Evolutionary conservation across 2,888 invertebrate species (phyloP).

Genomic region (Spilosoma lubricipeda): DNA sequence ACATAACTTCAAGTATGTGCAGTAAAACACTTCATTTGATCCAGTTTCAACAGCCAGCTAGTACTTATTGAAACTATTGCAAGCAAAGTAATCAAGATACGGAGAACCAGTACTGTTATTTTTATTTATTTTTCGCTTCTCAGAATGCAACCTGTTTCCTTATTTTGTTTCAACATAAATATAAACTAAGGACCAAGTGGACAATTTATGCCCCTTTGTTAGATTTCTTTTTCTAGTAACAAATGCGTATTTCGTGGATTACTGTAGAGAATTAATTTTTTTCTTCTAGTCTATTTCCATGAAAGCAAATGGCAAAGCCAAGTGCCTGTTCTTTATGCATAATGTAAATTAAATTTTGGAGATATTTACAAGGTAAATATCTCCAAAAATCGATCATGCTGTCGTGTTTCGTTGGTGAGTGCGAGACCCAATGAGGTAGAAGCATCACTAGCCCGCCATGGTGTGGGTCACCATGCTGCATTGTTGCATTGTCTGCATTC

Average conservation of each 20-base stretch:
- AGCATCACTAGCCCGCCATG: too few species aligned
- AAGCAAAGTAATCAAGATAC: constrained; percentile 19
- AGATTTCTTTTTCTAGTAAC: constrained; percentile 3
- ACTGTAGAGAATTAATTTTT: neutral
- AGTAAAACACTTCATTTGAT: neutral
- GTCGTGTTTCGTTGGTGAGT: too few species aligned
- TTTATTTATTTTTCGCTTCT: constrained; percentile 27
- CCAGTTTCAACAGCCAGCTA: constrained; percentile 1
- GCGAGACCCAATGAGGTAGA: too few species aligned
- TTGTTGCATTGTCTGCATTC: too few species aligned
- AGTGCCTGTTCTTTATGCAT: too few species aligned
- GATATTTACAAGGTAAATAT: too few species aligned
- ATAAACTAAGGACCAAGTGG: constrained; percentile 23
- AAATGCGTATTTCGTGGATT: constrained; percentile 17
- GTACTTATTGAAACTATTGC: constrained; percentile 11
- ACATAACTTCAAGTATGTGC: neutral
- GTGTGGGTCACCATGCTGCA: too few species aligned
- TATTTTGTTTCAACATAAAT: constrained; percentile 32
- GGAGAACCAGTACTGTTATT: constrained; percentile 25
- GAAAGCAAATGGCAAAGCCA: too few species aligned
- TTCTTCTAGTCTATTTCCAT: too few species aligned
- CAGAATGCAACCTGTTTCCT: constrained; percentile 22
- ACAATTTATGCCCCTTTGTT: constrained; percentile 14
- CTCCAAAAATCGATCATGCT: too few species aligned
- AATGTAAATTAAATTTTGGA: neutral